Conservation (phyloP, 2,888 invertebrate species). For the Chouioia cunea region DNA sequence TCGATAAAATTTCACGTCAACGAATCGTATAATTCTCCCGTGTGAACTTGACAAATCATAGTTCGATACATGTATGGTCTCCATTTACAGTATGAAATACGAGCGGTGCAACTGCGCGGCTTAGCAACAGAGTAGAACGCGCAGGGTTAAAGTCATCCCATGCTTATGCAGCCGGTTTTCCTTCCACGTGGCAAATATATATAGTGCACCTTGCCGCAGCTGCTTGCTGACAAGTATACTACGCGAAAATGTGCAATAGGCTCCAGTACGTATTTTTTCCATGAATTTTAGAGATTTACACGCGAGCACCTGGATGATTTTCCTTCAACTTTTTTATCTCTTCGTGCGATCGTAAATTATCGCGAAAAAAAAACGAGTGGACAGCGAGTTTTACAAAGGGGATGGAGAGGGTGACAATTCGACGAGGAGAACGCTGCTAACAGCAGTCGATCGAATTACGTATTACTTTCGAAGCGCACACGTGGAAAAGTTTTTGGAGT, state of each 20-base stretch:
- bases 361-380: too few relatives aligned
- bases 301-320: constrained; percentile 15
- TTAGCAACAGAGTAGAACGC: not conserved
- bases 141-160: constrained; percentile 23
- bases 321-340: constrained; percentile 5
- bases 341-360: too few relatives aligned
- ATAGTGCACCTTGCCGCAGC: constrained; percentile 6
- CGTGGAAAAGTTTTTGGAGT: too few relatives aligned
- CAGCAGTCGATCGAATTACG: too few relatives aligned
- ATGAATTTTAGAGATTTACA: too few relatives aligned
- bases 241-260: constrained; percentile 1
- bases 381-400: too few relatives aligned
- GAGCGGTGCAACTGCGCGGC: not conserved
- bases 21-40: too few relatives aligned
- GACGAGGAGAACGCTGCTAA: too few relatives aligned
- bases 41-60: too few relatives aligned
- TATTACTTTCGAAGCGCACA: too few relatives aligned
- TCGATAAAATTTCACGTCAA: too few relatives aligned
- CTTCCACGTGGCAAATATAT: not conserved
- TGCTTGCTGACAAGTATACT: constrained; percentile 1
- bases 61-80: not conserved
- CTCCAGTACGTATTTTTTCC: not conserved
- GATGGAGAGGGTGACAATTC: too few relatives aligned
- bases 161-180: constrained; percentile 16
- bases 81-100: not conserved